Percentiles rank a stretch among this genome's conserved stretches.
These are phyloP conservation scores for Sycobia sp. DNA, from an alignment of 1,140 invertebrate genomes.

Conservation along the genomic window DNA sequence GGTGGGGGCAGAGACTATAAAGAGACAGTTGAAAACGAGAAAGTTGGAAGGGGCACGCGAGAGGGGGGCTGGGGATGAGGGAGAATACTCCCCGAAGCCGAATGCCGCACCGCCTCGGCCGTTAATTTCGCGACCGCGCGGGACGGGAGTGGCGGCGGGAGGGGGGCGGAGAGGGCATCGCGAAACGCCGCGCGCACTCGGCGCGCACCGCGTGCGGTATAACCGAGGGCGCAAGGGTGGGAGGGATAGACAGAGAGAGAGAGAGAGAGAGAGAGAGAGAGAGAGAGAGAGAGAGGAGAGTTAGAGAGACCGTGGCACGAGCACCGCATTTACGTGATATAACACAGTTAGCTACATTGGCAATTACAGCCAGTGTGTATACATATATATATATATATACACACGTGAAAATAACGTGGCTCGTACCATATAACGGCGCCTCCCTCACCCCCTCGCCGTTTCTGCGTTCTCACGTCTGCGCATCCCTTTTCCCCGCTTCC, in stretches of 20 bases:
- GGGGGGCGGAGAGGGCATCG: neutral
- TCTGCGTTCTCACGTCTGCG: conserved; percentile 30
- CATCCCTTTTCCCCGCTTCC: neutral
- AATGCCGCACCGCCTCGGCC: neutral
- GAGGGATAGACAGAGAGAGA: no score
- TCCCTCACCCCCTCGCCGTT: conserved; percentile 38
- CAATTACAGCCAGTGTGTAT: conserved; percentile 49
- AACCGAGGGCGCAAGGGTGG: no score
- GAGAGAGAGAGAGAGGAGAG: conserved; percentile 8
- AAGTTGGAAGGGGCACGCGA: neutral
- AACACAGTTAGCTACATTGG: conserved; percentile 48
- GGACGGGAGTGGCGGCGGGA: neutral
- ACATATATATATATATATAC: no score
- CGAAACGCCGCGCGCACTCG: neutral
- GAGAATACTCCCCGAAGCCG: conserved; percentile 1
- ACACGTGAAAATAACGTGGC: conserved; percentile 45
- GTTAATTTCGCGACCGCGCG: conserved; percentile 11
- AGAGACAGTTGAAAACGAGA: neutral
- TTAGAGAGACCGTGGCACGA: conserved; percentile 13
- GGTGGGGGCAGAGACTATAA: neutral
- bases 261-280: conserved; percentile 1
- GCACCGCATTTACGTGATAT: conserved; percentile 37
- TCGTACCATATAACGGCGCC: conserved; percentile 4
- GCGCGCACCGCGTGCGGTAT: no score
- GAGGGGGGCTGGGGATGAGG: conserved; percentile 6